A percentile compares a stretch with the other conserved stretches of the same genome.
These are phyloP conservation scores for Drosophila koepferae DNA, from an alignment of 2,888 invertebrate genomes.

Conservation along the genomic window DNA sequence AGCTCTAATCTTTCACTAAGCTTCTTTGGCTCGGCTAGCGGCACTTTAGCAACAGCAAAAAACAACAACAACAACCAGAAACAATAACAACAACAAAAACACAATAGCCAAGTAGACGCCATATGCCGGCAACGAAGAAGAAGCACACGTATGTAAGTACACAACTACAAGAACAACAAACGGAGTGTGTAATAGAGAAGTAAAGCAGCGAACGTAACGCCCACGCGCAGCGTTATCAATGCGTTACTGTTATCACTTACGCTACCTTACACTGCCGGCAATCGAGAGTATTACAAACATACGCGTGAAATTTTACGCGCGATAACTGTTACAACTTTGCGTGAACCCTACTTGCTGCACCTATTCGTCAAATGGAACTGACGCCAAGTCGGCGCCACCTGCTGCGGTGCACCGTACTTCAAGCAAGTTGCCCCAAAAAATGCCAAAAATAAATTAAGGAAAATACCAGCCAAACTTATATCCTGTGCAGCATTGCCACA, in stretches of 20 bases:
- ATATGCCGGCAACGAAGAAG: conserved; percentile 68
- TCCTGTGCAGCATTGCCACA: conserved; percentile 35
- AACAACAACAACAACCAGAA: background rate
- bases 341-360: conserved; percentile 27
- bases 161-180: conserved; percentile 16
- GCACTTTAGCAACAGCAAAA: conserved; percentile 16
- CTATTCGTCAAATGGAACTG: conserved; percentile 51
- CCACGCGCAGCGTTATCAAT: conserved; percentile 53
- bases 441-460: conserved; percentile 8
- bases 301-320: conserved; percentile 53
- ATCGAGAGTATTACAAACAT: conserved; percentile 18
- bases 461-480: conserved; percentile 27
- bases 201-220: conserved; percentile 14
- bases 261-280: conserved; percentile 46
- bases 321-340: conserved; percentile 29
- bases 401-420: conserved; percentile 49
- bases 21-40: conserved; percentile 2
- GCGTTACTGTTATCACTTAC: conserved; percentile 44
- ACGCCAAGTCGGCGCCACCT: conserved; percentile 63
- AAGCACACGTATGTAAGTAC: conserved; percentile 18
- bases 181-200: conserved; percentile 8
- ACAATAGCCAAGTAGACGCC: conserved; percentile 47
- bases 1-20: conserved; percentile 27
- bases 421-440: conserved; percentile 34
- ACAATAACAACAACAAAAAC: conserved; percentile 24